Percentiles rank a stretch among this genome's conserved stretches.
Evolutionary conservation across 2,797 vertebrate genomes (phyloP).

Genomic region (Poeciliopsis paucimaculata): DNA sequence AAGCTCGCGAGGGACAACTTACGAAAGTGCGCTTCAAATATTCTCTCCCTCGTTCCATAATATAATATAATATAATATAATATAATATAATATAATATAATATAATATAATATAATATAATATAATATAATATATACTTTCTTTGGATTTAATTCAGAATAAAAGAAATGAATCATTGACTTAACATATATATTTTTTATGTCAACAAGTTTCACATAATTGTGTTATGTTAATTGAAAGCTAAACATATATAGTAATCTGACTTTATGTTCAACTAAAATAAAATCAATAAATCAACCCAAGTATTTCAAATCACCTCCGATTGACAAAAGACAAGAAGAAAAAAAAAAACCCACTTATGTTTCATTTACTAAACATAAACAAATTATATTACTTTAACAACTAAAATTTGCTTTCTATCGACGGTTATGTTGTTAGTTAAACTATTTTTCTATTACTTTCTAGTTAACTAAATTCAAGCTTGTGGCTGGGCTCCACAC

Average conservation of each 20-base stretch:
- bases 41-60: not conserved
- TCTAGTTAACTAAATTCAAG: not conserved
- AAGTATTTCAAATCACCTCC: not conserved
- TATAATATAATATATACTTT: not conserved
- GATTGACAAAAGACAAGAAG: not conserved
- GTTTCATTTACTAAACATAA: no score
- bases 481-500: not conserved
- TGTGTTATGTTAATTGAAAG: no score
- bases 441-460: not conserved
- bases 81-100: not conserved
- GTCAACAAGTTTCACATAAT: not conserved
- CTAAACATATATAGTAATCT: no score
- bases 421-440: not conserved
- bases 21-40: no score
- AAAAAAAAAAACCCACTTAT: no score
- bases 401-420: not conserved
- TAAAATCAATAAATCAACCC: not conserved
- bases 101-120: not conserved
- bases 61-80: no score
- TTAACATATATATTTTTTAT: not conserved
- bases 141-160: not conserved
- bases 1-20: constrained; percentile 41
- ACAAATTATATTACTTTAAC: not conserved
- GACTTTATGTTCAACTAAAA: no score
- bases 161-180: no score